These are phyloP conservation scores for Allacma fusca DNA, from an alignment of 2,888 invertebrate species.

Conservation along the genomic window DNA sequence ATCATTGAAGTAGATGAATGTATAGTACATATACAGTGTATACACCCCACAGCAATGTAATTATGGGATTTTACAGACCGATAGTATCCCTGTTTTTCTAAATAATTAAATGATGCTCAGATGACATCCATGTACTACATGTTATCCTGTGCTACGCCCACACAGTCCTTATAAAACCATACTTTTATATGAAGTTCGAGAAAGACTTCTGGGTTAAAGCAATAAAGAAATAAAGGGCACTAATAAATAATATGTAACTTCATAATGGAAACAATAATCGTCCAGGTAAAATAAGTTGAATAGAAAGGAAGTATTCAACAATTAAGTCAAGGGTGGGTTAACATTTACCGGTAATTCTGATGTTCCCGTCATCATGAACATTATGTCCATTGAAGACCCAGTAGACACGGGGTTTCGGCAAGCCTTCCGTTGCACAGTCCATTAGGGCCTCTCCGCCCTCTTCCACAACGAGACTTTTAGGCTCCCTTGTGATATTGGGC, in stretches of 20 bases:
- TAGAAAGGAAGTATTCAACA: neutral
- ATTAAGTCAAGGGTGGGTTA: no score
- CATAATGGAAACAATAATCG: conserved; percentile 2
- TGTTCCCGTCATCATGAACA: conserved; percentile 67
- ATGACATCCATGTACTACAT: no score
- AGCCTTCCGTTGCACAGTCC: conserved; percentile 72
- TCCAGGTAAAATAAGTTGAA: neutral
- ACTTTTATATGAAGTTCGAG: no score
- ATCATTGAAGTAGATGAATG: no score
- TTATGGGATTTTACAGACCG: no score
- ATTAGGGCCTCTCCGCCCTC: conserved; percentile 68
- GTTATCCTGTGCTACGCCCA: no score
- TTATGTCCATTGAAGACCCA: conserved; percentile 85
- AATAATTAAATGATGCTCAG: no score
- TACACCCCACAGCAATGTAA: no score
- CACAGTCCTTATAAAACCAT: no score
- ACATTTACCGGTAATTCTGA: conserved; percentile 61
- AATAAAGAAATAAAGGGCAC: neutral
- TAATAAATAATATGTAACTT: neutral
- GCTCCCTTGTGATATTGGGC: conserved; percentile 64
- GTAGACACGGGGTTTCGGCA: conserved; percentile 77
- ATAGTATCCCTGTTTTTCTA: no score
- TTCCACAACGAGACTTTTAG: conserved; percentile 66
- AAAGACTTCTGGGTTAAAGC: no score
- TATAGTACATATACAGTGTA: no score